Evolutionary conservation across 2,113 vertebrate species (phyloP).

Genomic region (Electrona antarctica): DNA sequence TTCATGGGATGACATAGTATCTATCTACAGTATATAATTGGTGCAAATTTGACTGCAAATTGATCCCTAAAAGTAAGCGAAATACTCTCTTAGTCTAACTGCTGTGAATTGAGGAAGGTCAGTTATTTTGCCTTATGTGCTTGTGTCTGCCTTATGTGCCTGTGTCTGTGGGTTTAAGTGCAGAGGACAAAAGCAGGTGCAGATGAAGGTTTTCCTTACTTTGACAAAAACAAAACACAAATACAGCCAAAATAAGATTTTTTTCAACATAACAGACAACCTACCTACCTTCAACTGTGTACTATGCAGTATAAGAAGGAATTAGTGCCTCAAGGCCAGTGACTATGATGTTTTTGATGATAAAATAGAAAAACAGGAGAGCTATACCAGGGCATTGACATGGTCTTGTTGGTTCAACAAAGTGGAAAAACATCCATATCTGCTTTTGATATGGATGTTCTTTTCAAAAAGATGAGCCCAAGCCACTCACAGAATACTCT

Average conservation of each 20-base stretch:
- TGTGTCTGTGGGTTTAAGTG: background rate
- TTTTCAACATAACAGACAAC: background rate
- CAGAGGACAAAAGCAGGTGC: background rate
- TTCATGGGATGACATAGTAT: too few relatives aligned
- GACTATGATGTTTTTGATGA: background rate
- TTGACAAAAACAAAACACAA: background rate
- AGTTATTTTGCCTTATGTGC: constrained; percentile 5
- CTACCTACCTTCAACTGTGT: constrained; percentile 1
- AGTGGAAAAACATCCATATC: too few relatives aligned
- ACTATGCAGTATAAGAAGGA: background rate
- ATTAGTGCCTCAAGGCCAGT: constrained; percentile 5
- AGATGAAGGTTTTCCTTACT: constrained; percentile 4
- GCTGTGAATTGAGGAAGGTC: constrained; percentile 48
- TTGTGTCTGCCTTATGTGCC: background rate
- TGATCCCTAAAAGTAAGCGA: background rate
- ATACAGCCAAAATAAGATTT: background rate
- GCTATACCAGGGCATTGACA: too few relatives aligned
- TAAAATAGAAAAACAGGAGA: too few relatives aligned
- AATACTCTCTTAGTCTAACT: background rate
- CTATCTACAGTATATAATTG: background rate
- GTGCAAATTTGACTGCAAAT: background rate
- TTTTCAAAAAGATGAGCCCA: too few relatives aligned
- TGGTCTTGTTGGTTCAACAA: too few relatives aligned
- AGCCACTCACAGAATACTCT: too few relatives aligned
- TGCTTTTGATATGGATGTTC: too few relatives aligned